Base-by-base conservation (phyloP, 2,113 vertebrate species). In the Micronisus gabar region DNA sequence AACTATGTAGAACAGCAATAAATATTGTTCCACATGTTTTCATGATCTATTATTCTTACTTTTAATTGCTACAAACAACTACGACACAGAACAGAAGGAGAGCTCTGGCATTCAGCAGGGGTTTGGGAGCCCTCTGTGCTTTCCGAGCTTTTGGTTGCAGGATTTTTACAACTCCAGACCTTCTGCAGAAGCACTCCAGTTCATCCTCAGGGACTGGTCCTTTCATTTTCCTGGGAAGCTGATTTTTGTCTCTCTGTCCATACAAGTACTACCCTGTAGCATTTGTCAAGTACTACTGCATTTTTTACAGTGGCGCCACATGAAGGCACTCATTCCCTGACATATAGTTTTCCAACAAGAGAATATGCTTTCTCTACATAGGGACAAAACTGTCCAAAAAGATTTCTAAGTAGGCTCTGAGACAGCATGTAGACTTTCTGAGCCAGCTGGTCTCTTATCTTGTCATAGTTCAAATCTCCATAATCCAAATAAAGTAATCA, bases 51-150 rank as follows among this genome's bases (percentile, higher is more conserved):
- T 88, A 88, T 89, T 93, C 47, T 94, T 95, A 70, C 81, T 94
- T 93, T 94, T 97, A 97, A 98, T 95, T 98, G 86, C 47, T 96
- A 58, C 38, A 73, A 86, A 67, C 86, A 94, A 15, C 32, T 55
- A n/a, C 41, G 91, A 30, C 25, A 83, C 7, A 59, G 36, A 91
- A 83, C 59, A 89, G 48, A 79, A 87, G 40, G 50, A 81, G 29
- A 50, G 23, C 15, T 93, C 72, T 62, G 29, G 7, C 65, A 47
- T 88, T 92, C 47, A 79, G 7, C 19, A 40, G 17, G 19, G 21
- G 10, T 14, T 56, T 91, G 30, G 7, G 48, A 87, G n/a, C 20
- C 26, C 19, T 75, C 43, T 68, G 26, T 40, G 9, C 30, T 89
- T 89, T 68, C 36, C 27, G 36, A 29, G 30, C 2, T 23, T 50